phyloP scores from a whole-genome alignment of 2,113 vertebrate genomes.

The Halichoerus grypus region DNA sequence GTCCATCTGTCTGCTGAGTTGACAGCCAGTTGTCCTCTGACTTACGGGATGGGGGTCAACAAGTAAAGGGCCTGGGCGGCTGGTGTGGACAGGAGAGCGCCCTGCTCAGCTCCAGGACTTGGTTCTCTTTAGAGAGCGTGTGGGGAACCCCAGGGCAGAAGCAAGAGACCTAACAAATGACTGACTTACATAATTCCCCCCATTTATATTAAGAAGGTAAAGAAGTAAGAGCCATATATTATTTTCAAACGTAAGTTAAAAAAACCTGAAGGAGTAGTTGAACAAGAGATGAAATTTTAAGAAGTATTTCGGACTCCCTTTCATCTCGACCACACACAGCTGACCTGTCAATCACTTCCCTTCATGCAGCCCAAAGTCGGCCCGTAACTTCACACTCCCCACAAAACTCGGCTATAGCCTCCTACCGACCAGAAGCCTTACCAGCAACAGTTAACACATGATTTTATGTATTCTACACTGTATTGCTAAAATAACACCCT shows the following conservation, averaged over 20 bases:
- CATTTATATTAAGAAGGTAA: not conserved
- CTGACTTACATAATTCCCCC: not conserved
- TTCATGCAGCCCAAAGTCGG: accelerated
- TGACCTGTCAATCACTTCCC: accelerated
- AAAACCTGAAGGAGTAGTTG: not conserved
- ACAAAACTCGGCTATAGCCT: not conserved
- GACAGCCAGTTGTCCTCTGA: not conserved
- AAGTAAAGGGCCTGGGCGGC: not conserved
- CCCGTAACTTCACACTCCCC: not conserved
- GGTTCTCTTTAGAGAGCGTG: not conserved
- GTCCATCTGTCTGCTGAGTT: not conserved
- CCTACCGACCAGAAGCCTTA: not conserved
- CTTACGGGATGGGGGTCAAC: not conserved
- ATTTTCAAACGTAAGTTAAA: not conserved
- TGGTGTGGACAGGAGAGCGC: no score
- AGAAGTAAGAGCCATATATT: not conserved
- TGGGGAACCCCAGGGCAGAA: not conserved
- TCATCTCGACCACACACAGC: not conserved
- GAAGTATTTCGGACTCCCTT: not conserved
- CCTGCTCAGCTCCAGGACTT: not conserved
- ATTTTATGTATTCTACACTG: not conserved
- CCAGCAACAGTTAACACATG: not conserved
- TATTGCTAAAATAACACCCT: not conserved
- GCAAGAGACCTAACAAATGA: not conserved
- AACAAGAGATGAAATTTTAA: not conserved